A percentile compares a stretch with the other conserved stretches of the same genome.
phyloP scores from a whole-genome alignment of 2,113 vertebrate species.

The Tragelaphus scriptus region DNA sequence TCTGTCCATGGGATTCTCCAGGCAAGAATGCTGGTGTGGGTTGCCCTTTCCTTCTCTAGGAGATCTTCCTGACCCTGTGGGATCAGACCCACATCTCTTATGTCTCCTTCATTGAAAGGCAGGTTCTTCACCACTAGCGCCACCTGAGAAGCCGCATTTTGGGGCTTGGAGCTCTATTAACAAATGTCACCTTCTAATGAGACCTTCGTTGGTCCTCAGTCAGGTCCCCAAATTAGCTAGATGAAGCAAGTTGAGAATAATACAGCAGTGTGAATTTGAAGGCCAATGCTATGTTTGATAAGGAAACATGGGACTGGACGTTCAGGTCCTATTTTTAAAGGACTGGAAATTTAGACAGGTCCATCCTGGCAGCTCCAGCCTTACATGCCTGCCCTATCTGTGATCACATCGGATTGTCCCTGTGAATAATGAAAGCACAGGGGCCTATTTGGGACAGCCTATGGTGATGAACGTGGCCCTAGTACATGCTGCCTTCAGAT shows the following conservation, averaged over 20 bases:
- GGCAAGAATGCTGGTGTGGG: not conserved
- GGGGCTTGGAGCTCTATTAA: not conserved
- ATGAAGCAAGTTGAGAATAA: not conserved
- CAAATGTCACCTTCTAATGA: not conserved
- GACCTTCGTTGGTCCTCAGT: not conserved
- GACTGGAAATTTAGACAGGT: not conserved
- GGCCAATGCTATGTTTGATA: not conserved
- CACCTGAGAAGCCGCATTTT: not conserved
- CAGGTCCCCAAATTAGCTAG: not conserved
- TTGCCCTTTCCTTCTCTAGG: not conserved
- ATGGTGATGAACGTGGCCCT: not conserved
- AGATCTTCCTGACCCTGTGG: not conserved
- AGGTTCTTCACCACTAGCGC: not conserved
- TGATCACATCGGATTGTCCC: not conserved
- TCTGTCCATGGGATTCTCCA: not conserved
- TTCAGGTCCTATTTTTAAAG: not conserved
- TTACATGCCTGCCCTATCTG: not conserved
- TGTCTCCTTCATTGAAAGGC: not conserved
- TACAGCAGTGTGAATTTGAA: not conserved
- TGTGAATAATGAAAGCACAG: not conserved
- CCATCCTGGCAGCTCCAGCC: not conserved
- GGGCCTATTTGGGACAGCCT: not conserved
- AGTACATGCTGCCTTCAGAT: not conserved
- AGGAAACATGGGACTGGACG: not conserved
- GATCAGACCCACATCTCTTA: fast-evolving